Evolutionary conservation across 2,888 invertebrate genomes (phyloP).

Genomic region (Creontiades dilutus): DNA sequence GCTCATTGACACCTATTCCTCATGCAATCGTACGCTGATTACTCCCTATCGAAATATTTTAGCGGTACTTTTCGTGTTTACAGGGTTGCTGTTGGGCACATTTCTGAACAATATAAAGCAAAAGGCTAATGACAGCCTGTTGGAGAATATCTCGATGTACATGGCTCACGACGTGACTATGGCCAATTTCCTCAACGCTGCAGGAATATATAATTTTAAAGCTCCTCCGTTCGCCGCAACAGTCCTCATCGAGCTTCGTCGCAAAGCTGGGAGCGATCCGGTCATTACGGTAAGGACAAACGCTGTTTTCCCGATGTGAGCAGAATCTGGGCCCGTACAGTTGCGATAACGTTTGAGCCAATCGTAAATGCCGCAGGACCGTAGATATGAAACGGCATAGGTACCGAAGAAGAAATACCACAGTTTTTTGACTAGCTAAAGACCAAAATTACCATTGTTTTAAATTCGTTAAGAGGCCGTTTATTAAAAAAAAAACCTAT

Average conservation of each 20-base stretch:
- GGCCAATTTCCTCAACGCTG: constrained; percentile 82
- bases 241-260: constrained; percentile 83
- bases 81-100: constrained; percentile 75
- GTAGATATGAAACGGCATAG: too few species aligned
- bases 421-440: too few species aligned
- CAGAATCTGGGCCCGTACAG: too few species aligned
- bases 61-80: background rate
- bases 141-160: constrained; percentile 83
- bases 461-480: too few species aligned
- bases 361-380: too few species aligned
- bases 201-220: constrained; percentile 84
- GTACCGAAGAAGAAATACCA: too few species aligned
- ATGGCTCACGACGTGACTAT: constrained; percentile 88
- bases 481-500: too few species aligned
- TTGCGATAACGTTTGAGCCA: too few species aligned
- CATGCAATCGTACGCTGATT: too few species aligned
- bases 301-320: background rate
- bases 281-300: constrained; percentile 43
- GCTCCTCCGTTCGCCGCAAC: constrained; percentile 84
- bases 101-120: constrained; percentile 73
- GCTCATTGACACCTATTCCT: too few species aligned
- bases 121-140: constrained; percentile 48
- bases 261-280: constrained; percentile 77
- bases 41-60: too few species aligned
- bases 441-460: too few species aligned